Conservation (phyloP, 2,888 invertebrate genomes). For the Athrips mouffetella region DNA sequence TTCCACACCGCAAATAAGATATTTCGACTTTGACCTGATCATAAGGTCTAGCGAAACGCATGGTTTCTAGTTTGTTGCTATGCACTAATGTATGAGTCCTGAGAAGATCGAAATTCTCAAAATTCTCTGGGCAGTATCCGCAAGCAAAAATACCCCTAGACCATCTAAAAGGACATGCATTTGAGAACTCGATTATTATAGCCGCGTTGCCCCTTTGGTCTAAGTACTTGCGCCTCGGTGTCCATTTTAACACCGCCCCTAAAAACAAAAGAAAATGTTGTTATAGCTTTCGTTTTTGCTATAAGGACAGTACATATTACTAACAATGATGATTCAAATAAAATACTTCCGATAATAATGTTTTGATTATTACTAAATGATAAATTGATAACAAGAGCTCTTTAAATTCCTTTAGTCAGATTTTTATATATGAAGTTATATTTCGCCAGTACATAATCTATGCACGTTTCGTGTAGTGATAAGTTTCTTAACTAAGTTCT, state of each 20-base stretch:
- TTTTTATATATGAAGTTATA: too few species aligned
- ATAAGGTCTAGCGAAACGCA: conserved; percentile 39
- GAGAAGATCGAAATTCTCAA: conserved; percentile 52
- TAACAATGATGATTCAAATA: too few species aligned
- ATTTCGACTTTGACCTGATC: conserved; percentile 58
- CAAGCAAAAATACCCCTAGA: conserved; percentile 57
- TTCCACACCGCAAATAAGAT: conserved; percentile 49
- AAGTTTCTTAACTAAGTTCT: too few species aligned
- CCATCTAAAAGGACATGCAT: conserved; percentile 65
- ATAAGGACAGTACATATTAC: too few species aligned
- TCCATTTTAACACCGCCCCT: conserved; percentile 58
- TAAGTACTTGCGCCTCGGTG: conserved; percentile 56
- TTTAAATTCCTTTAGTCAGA: too few species aligned
- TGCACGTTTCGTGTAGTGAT: too few species aligned
- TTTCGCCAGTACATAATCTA: too few species aligned
- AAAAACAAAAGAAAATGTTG: conserved; percentile 59
- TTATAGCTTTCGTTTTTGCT: neutral
- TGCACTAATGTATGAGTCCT: conserved; percentile 47
- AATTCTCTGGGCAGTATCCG: conserved; percentile 52
- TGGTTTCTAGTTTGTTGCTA: conserved; percentile 45
- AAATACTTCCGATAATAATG: too few species aligned
- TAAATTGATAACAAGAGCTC: too few species aligned
- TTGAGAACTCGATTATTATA: conserved; percentile 60
- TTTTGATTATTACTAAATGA: too few species aligned
- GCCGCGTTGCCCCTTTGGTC: conserved; percentile 68